These are phyloP conservation scores for Miniopterus natalensis DNA, from an alignment of 2,113 vertebrate species.

Conservation along the genomic window DNA sequence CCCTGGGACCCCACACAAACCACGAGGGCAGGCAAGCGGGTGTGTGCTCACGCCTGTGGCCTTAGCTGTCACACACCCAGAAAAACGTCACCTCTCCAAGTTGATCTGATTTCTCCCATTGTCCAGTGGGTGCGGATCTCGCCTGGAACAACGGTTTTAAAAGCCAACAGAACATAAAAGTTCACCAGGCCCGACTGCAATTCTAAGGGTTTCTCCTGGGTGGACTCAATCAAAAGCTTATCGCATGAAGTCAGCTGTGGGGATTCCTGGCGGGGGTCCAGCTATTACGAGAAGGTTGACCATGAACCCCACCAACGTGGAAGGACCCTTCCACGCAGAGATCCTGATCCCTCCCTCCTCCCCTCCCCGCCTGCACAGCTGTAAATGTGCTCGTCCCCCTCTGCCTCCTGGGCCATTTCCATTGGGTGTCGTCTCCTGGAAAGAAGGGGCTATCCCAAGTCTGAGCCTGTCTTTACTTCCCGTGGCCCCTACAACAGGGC, in stretches of 20 bases:
- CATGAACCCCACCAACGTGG: background rate
- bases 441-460: background rate
- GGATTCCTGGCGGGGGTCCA: background rate
- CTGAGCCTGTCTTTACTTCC: background rate
- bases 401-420: background rate
- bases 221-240: conserved; percentile 21
- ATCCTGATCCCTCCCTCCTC: too few relatives aligned
- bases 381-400: background rate
- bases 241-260: conserved; percentile 27
- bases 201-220: background rate
- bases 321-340: background rate
- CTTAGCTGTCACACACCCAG: background rate
- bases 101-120: background rate
- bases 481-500: background rate
- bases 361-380: background rate
- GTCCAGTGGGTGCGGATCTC: conserved; percentile 44
- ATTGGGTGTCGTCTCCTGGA: too few relatives aligned
- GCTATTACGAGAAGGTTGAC: too few relatives aligned
- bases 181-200: background rate
- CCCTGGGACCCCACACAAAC: too few relatives aligned
- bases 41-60: background rate
- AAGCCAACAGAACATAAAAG: conserved; percentile 64
- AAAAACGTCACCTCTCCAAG: background rate
- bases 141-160: background rate
- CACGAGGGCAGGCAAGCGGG: background rate